Percentiles rank a stretch among this genome's conserved stretches.
Conservation (phyloP, 2,113 vertebrate genomes). For the Ailurus styani region DNA sequence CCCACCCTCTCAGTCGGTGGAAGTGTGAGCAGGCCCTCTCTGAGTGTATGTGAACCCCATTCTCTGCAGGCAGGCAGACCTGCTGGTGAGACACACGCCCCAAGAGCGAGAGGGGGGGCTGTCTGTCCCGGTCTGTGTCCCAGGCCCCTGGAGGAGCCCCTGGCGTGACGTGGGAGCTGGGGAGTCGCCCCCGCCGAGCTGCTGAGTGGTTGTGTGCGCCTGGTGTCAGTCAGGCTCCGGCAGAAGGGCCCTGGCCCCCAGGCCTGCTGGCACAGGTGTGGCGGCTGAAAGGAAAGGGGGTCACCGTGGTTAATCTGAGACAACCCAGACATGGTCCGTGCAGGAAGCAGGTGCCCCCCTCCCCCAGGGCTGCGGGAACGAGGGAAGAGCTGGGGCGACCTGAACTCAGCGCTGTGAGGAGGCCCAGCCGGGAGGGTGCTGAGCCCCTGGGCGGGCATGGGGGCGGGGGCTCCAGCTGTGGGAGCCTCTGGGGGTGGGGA, state of each 20-base stretch:
- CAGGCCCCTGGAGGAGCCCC: not conserved
- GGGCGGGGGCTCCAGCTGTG: not conserved
- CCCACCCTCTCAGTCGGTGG: not conserved
- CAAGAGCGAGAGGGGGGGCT: not conserved
- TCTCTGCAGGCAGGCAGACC: not conserved
- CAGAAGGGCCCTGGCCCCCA: not conserved
- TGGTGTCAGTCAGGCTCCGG: not conserved
- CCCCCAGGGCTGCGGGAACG: not conserved
- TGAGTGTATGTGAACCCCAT: not conserved
- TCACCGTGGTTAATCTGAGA: not conserved
- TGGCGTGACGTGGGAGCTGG: rapidly evolving
- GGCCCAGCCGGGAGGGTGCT: not conserved
- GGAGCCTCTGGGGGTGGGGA: not conserved
- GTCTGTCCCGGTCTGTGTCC: not conserved
- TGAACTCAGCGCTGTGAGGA: not conserved
- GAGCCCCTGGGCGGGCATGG: rapidly evolving
- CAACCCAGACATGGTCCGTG: not conserved
- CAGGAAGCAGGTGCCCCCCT: not conserved
- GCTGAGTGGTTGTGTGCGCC: not conserved
- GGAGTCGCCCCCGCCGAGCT: not conserved
- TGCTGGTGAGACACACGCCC: not conserved
- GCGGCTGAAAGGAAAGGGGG: not conserved
- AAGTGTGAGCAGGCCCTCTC: rapidly evolving
- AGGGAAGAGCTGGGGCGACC: not conserved
- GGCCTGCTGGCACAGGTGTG: not conserved